Evolutionary conservation across 2,888 invertebrate genomes (phyloP), one percentile per base, ranked within the genome.

Genomic region (Dasysyrphus tricinctus): DNA sequence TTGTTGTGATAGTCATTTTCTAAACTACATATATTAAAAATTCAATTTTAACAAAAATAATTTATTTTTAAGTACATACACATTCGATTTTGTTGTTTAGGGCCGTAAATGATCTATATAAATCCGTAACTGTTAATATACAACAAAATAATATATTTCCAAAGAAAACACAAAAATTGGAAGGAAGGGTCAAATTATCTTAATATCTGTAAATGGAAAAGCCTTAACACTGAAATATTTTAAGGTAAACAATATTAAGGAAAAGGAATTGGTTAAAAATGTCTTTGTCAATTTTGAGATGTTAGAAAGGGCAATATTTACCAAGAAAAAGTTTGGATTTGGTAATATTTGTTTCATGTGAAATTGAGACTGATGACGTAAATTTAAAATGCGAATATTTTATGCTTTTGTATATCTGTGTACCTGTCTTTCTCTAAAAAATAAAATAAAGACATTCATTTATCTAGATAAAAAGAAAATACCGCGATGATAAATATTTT

Each of bases 401-500:
- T 42, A 54, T 54, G 24, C 39, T 29, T 54, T 54, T 54, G 29
- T 54, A 54, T 51, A 7, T 54, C 7, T 67, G 12, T 19, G 7
- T 59, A 39, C 59, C 59, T 67, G 67, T 51, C 9, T 16, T 6
- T 7, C 19, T 34, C 14, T 5, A 8, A 37, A 24, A 24, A 24
- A 24, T 5, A 37, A 61, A 32, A 34, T 34, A 34, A 65, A 14
- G 14, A 67, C 49, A 49, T 34, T 49, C 49, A 67, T 67, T 49
- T 19, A 67, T 67, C 49, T 37, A 37, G 67, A 67, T 67, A 49
- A 16, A 39, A 47, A 32, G 5, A 61, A 24, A 24, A 34, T 37
- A 67, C 34, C 34, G 49, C 34, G 49, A 67, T 67, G 67, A 67
- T 67, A 49, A 49, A 49, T 67, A 67, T 49, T 65, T 49, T n/a